Percentiles rank a stretch among this genome's conserved stretches.
Conservation (phyloP, 2,113 vertebrate genomes). For the Pachypanchax playfairii region DNA sequence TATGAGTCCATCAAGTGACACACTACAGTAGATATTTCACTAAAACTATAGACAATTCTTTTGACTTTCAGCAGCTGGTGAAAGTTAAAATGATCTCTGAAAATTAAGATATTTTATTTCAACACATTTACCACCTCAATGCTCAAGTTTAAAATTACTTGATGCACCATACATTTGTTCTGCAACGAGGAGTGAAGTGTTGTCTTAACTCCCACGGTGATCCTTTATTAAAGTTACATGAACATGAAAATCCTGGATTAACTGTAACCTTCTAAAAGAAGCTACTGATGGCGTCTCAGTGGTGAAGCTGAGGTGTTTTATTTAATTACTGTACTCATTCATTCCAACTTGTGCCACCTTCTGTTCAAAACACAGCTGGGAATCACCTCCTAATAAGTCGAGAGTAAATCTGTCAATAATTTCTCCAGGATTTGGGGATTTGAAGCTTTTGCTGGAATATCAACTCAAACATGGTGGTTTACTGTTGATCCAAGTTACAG, state of each 20-base stretch:
- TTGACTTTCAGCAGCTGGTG: no score
- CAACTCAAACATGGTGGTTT: background rate
- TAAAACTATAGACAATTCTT: no score
- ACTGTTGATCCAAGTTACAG: conserved; percentile 9
- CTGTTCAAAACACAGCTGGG: background rate
- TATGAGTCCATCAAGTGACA: no score
- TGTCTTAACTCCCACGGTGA: background rate
- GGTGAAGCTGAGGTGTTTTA: background rate
- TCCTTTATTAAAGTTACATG: background rate
- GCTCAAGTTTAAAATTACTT: background rate
- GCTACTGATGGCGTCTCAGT: background rate
- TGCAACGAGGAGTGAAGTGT: background rate
- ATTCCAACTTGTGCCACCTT: background rate
- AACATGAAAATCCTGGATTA: background rate
- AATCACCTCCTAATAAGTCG: background rate
- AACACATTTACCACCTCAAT: no score
- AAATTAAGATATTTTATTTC: no score
- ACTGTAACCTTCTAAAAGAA: background rate
- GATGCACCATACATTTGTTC: background rate
- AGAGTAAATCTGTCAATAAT: background rate
- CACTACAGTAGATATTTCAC: no score
- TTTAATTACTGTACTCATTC: background rate
- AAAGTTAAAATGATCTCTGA: no score
- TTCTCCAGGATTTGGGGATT: no score
- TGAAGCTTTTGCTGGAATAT: background rate